phyloP scores from a whole-genome alignment of 2,888 invertebrate genomes.

The Euproctis similis region DNA sequence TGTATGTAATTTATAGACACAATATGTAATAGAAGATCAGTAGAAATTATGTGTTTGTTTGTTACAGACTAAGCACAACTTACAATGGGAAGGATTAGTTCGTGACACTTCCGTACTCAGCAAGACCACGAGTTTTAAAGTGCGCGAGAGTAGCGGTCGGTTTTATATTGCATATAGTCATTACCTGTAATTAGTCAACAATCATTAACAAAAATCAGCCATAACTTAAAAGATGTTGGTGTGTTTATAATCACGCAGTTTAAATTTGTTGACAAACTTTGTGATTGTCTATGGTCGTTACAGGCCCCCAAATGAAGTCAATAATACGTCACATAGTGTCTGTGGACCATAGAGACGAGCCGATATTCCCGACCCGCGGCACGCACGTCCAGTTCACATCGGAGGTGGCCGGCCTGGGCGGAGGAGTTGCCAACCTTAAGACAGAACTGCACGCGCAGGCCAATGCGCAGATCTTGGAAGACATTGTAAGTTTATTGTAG shows the following conservation, averaged over 20 bases:
- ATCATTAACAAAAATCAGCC: no score
- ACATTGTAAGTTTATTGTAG: conserved; percentile 36
- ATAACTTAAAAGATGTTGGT: no score
- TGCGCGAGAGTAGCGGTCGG: conserved; percentile 86
- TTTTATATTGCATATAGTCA: no score
- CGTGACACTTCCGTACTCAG: conserved; percentile 85
- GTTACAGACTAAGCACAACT: conserved; percentile 82
- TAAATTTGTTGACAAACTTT: no score
- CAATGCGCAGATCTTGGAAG: conserved; percentile 34
- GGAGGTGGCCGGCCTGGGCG: conserved; percentile 93
- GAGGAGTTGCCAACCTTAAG: conserved; percentile 92
- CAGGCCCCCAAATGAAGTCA: conserved; percentile 93
- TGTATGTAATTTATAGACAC: no score
- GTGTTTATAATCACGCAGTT: no score
- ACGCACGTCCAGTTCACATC: conserved; percentile 81
- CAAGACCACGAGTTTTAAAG: conserved; percentile 81
- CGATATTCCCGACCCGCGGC: conserved; percentile 87
- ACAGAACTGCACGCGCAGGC: conserved; percentile 77
- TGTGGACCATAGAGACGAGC: conserved; percentile 86
- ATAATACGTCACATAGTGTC: conserved; percentile 86
- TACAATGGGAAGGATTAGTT: conserved; percentile 92
- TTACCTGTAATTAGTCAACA: no score
- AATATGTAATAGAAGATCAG: no score
- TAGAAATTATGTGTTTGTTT: no score
- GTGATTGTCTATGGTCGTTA: no score